These are phyloP conservation scores for Campopleginae sp. DNA, from an alignment of 2,888 invertebrate species.

Conservation along the genomic window DNA sequence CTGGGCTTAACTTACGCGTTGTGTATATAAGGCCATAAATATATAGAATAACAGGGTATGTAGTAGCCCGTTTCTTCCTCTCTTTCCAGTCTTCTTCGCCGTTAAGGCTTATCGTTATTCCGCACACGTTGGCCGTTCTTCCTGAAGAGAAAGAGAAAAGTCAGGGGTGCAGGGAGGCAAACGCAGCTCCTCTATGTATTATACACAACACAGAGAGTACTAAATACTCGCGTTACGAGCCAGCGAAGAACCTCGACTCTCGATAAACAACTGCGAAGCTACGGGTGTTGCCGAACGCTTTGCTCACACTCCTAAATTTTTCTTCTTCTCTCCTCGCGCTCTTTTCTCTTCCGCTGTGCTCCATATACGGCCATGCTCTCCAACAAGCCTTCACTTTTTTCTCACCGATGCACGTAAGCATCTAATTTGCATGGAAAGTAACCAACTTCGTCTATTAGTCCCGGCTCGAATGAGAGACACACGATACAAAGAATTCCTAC, in stretches of 20 bases:
- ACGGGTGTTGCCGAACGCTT: constrained; percentile 67
- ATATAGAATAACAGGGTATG: constrained; percentile 47
- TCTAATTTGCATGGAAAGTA: constrained; percentile 81
- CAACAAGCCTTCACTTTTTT: constrained; percentile 48
- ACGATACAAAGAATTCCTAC: constrained; percentile 17
- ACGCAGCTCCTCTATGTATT: neutral
- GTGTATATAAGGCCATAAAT: constrained; percentile 64
- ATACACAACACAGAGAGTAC: constrained; percentile 72
- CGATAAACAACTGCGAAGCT: constrained; percentile 78
- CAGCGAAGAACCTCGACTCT: constrained; percentile 75
- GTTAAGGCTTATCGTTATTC: constrained; percentile 82
- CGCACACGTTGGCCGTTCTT: constrained; percentile 81
- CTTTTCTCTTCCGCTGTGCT: constrained; percentile 22
- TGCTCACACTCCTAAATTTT: constrained; percentile 52
- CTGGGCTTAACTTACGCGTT: constrained; percentile 45
- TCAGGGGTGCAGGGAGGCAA: neutral
- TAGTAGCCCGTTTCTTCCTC: constrained; percentile 12
- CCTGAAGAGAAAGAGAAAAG: constrained; percentile 44
- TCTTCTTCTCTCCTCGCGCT: neutral
- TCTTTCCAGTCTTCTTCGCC: constrained; percentile 69
- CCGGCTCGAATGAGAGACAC: constrained; percentile 71
- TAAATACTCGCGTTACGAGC: constrained; percentile 81
- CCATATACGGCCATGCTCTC: constrained; percentile 58
- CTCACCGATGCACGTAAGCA: constrained; percentile 78
- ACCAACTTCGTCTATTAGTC: constrained; percentile 82